These are phyloP conservation scores for Drosophila tanythrix DNA, from an alignment of 2,888 invertebrate species.

Conservation along the genomic window DNA sequence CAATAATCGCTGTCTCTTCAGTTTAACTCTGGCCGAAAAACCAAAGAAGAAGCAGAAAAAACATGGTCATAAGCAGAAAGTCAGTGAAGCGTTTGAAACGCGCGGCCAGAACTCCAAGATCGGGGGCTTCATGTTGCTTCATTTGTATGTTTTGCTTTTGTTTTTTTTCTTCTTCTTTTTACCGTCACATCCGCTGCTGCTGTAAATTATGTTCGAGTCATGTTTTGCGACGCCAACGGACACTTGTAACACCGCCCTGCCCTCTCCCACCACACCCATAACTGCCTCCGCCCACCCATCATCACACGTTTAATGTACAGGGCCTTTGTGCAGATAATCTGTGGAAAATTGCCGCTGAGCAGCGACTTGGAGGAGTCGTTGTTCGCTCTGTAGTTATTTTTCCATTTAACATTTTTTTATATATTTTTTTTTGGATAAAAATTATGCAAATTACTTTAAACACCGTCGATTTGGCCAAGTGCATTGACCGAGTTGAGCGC, in stretches of 20 bases:
- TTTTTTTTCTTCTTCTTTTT: slow-evolving; percentile 32
- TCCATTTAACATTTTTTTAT: neutral
- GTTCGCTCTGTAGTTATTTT: slow-evolving; percentile 9
- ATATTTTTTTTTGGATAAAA: slow-evolving; percentile 18
- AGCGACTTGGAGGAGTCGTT: slow-evolving; percentile 3
- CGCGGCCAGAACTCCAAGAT: slow-evolving; percentile 71
- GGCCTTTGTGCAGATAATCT: slow-evolving; percentile 52
- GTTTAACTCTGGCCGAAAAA: neutral
- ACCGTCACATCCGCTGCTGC: slow-evolving; percentile 68
- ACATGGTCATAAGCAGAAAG: slow-evolving; percentile 26
- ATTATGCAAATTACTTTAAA: slow-evolving; percentile 77
- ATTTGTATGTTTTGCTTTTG: slow-evolving; percentile 36
- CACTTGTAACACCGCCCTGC: slow-evolving; percentile 22
- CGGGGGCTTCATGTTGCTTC: slow-evolving; percentile 61
- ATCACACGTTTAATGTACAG: slow-evolving; percentile 3
- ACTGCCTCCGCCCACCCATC: neutral
- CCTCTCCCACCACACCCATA: neutral
- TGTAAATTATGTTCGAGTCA: slow-evolving; percentile 81
- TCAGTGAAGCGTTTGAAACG: slow-evolving; percentile 68
- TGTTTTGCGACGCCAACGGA: slow-evolving; percentile 57
- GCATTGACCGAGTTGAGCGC: slow-evolving; percentile 66
- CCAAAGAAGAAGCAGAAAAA: slow-evolving; percentile 8
- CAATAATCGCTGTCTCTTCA: slow-evolving; percentile 30
- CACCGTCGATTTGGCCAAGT: slow-evolving; percentile 46
- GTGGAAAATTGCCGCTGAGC: slow-evolving; percentile 38